Conservation (phyloP, 2,113 vertebrate genomes). For the Potamarius usumacintae region DNA sequence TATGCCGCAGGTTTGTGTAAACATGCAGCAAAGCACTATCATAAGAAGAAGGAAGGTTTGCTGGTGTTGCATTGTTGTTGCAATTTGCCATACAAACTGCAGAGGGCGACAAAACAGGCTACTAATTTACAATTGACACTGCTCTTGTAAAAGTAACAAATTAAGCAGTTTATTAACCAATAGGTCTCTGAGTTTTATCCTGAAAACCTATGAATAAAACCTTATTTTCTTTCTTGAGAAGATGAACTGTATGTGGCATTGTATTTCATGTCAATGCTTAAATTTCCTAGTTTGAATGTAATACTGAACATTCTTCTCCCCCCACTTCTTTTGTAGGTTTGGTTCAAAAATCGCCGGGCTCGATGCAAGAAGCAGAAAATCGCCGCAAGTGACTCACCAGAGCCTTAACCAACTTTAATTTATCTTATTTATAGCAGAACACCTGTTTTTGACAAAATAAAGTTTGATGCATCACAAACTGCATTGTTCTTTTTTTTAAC, state of each 20-base stretch:
- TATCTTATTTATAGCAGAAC: neutral
- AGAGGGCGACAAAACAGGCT: neutral
- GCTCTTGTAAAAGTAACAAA: neutral
- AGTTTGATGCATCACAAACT: neutral
- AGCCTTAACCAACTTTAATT: neutral
- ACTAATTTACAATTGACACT: neutral
- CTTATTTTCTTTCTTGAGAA: neutral
- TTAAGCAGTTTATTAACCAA: neutral
- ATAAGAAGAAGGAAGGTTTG: neutral
- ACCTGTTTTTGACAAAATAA: conserved; percentile 16
- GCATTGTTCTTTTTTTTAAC: neutral
- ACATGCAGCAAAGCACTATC: neutral
- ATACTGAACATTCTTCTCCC: neutral
- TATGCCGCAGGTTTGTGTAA: neutral
- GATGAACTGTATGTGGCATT: neutral
- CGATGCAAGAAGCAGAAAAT: conserved; percentile 61
- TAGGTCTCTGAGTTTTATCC: neutral
- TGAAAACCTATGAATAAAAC: neutral
- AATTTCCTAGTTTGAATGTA: neutral
- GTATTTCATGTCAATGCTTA: neutral
- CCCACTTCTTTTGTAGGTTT: conserved; percentile 62
- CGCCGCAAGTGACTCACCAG: conserved; percentile 27
- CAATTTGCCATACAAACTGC: neutral
- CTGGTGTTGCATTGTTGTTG: neutral
- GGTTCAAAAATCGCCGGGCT: conserved; percentile 77